These are phyloP conservation scores for Thera britannica DNA, from an alignment of 2,888 invertebrate species.

Conservation along the genomic window DNA sequence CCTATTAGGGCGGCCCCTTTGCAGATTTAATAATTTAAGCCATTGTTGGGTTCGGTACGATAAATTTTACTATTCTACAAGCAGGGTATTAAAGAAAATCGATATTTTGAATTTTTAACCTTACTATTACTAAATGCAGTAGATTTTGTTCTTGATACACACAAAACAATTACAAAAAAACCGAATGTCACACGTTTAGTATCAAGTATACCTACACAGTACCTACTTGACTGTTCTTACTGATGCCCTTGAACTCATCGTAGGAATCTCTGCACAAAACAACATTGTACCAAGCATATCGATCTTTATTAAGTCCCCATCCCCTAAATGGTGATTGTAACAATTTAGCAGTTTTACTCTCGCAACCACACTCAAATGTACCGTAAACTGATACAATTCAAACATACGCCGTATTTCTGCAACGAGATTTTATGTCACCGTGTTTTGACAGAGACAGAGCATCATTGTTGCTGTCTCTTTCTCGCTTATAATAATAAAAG, in stretches of 20 bases:
- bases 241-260: too few relatives aligned
- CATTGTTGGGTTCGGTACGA: constrained; percentile 74
- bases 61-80: constrained; percentile 45
- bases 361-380: constrained; percentile 63
- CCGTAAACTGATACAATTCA: constrained; percentile 72
- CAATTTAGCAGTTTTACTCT: constrained; percentile 57
- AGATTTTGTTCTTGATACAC: too few relatives aligned
- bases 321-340: constrained; percentile 46
- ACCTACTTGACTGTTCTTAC: too few relatives aligned
- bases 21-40: constrained; percentile 69
- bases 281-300: constrained; percentile 18
- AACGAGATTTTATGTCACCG: constrained; percentile 48
- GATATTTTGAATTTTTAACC: too few relatives aligned
- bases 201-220: too few relatives aligned
- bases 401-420: constrained; percentile 62
- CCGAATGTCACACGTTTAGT: too few relatives aligned
- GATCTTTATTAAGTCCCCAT: constrained; percentile 33
- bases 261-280: background rate
- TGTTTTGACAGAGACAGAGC: constrained; percentile 42
- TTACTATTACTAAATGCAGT: too few relatives aligned
- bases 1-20: constrained; percentile 65
- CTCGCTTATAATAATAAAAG: constrained; percentile 51
- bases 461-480: constrained; percentile 48
- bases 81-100: too few relatives aligned
- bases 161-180: too few relatives aligned